Conservation (phyloP, 2,113 vertebrate species). For the Paracanthobrama guichenoti region DNA sequence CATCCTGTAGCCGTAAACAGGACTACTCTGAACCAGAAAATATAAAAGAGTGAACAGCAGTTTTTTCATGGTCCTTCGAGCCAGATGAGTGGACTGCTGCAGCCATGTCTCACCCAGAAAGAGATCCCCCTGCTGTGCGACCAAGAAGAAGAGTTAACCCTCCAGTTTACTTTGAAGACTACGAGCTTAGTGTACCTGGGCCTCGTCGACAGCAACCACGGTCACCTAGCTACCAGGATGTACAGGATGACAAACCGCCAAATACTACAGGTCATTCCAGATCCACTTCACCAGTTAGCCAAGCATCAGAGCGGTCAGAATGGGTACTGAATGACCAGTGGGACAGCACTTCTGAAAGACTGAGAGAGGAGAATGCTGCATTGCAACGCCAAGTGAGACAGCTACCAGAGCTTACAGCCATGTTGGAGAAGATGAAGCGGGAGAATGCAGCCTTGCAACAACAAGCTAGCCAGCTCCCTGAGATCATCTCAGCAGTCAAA, state of each 20-base stretch:
- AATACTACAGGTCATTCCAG: background rate
- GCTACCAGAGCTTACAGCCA: background rate
- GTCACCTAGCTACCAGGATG: background rate
- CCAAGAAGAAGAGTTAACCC: too few relatives aligned
- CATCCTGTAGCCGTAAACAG: background rate
- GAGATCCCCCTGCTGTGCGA: too few relatives aligned
- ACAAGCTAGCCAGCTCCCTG: background rate
- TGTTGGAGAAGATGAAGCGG: background rate
- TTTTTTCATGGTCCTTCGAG: too few relatives aligned
- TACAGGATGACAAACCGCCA: background rate
- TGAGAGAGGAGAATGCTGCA: background rate
- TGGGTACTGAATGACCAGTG: background rate
- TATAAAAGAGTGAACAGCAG: too few relatives aligned
- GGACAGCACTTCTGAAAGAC: background rate
- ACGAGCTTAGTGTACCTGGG: background rate
- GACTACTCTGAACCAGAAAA: background rate
- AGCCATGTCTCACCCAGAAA: too few relatives aligned
- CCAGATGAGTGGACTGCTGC: too few relatives aligned
- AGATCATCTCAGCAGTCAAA: background rate
- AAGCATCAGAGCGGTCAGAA: background rate
- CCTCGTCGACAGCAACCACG: background rate
- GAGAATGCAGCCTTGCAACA: background rate
- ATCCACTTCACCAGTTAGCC: constrained; percentile 1
- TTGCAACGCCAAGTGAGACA: background rate
- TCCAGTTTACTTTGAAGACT: background rate